Evolutionary conservation across 2,797 vertebrate species (phyloP).

Genomic region (Lophius americanus): DNA sequence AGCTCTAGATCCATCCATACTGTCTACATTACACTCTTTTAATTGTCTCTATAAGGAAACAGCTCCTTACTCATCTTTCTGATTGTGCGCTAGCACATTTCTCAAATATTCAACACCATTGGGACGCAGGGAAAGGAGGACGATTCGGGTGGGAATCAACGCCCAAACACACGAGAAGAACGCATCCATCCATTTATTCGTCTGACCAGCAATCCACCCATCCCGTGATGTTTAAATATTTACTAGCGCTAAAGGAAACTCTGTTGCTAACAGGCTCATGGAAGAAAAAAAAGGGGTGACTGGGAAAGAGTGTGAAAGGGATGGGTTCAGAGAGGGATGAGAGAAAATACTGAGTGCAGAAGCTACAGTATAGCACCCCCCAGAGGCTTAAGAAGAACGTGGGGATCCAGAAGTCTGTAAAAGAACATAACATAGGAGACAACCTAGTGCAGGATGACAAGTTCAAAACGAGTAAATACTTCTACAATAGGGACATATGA

Average conservation of each 20-base stretch:
- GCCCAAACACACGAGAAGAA: conserved; percentile 57
- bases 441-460: conserved; percentile 2
- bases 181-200: conserved; percentile 39
- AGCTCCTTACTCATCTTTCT: conserved; percentile 13
- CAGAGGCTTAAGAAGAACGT: conserved; percentile 75
- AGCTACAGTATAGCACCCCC: conserved; percentile 62
- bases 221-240: conserved; percentile 79
- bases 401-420: conserved; percentile 75
- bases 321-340: conserved; percentile 34
- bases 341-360: conserved; percentile 29
- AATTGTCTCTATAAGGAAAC: conserved; percentile 27
- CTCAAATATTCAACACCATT: conserved; percentile 72
- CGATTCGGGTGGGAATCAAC: conserved; percentile 47
- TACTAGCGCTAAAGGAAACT: conserved; percentile 79
- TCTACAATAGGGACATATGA: conserved; percentile 1
- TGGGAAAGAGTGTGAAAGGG: conserved; percentile 44
- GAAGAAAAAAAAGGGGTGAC: conserved; percentile 37
- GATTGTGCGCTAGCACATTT: conserved; percentile 8
- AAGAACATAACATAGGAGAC: conserved; percentile 56
- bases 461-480: background rate
- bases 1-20: background rate
- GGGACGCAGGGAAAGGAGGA: conserved; percentile 27
- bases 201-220: conserved; percentile 58
- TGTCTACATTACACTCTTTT: conserved; percentile 22
- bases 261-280: conserved; percentile 56